Conservation (phyloP, 1,140 invertebrate genomes). For the Centruroides sculpturatus region DNA sequence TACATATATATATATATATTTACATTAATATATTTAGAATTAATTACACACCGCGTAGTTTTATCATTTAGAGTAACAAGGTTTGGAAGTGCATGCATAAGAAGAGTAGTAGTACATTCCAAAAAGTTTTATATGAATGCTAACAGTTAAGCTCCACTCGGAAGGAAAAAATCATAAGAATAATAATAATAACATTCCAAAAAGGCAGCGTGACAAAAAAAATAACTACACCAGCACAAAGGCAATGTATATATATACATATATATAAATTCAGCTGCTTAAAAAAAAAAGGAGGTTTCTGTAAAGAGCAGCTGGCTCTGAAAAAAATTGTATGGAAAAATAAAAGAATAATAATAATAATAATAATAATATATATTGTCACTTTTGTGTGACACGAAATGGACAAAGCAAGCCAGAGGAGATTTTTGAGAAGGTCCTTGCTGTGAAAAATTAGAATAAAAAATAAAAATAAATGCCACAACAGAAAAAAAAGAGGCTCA, state of each 20-base stretch:
- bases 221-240: slow-evolving; percentile 8
- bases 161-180: neutral
- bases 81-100: slow-evolving; percentile 16
- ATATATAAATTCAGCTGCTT: slow-evolving; percentile 1
- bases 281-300: no score
- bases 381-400: slow-evolving; percentile 4
- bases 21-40: neutral
- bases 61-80: slow-evolving; percentile 11
- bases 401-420: slow-evolving; percentile 29
- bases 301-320: slow-evolving; percentile 9
- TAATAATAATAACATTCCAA: slow-evolving; percentile 8
- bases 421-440: slow-evolving; percentile 57
- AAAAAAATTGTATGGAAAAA: no score
- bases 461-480: neutral
- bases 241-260: neutral
- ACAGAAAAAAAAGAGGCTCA: neutral
- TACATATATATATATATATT: neutral
- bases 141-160: neutral
- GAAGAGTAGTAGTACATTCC: slow-evolving; percentile 14
- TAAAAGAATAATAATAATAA: no score
- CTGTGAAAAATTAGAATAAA: slow-evolving; percentile 9
- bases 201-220: slow-evolving; percentile 10
- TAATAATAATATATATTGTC: neutral
- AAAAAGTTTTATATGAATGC: slow-evolving; percentile 8
- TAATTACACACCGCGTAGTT: slow-evolving; percentile 2